Conservation (phyloP, 1,140 invertebrate genomes). For the Cephus cinctus region DNA sequence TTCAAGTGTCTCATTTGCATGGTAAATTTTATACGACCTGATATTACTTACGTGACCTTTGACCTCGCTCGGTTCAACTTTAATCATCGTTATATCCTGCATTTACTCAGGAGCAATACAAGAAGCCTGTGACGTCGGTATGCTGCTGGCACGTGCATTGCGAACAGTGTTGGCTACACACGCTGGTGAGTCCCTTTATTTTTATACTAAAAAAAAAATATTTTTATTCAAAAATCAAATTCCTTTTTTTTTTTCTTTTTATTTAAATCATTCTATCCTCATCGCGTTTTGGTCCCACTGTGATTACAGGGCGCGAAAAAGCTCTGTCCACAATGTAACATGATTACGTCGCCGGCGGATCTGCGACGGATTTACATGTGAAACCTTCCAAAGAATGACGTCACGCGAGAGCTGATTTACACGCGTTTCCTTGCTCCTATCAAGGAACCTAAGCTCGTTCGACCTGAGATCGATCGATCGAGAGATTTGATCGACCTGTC, state of each 20-base stretch:
- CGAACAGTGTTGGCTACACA: conserved; percentile 90
- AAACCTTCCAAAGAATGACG: too few relatives aligned
- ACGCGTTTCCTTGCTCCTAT: too few relatives aligned
- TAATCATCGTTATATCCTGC: not conserved
- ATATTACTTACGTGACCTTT: not conserved
- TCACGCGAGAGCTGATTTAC: too few relatives aligned
- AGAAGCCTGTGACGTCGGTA: conserved; percentile 89
- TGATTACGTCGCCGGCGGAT: conserved; percentile 87
- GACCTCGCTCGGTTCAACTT: not conserved
- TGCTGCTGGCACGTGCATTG: conserved; percentile 97
- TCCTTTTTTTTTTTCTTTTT: too few relatives aligned
- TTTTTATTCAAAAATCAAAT: too few relatives aligned
- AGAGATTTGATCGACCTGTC: too few relatives aligned
- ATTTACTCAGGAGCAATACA: conserved; percentile 66
- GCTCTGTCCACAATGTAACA: conserved; percentile 92
- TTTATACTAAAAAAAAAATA: too few relatives aligned
- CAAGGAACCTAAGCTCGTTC: not conserved
- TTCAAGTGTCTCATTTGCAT: conserved; percentile 87
- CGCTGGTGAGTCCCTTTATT: conserved; percentile 70
- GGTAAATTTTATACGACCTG: conserved; percentile 55
- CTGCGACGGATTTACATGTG: conserved; percentile 87
- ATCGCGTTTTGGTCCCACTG: too few relatives aligned
- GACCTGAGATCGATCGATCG: not conserved
- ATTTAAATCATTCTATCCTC: too few relatives aligned
- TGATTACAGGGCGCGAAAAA: conserved; percentile 79